Base-by-base conservation (phyloP, 2,113 vertebrate species). In the Dunckerocampus dactyliophorus region DNA sequence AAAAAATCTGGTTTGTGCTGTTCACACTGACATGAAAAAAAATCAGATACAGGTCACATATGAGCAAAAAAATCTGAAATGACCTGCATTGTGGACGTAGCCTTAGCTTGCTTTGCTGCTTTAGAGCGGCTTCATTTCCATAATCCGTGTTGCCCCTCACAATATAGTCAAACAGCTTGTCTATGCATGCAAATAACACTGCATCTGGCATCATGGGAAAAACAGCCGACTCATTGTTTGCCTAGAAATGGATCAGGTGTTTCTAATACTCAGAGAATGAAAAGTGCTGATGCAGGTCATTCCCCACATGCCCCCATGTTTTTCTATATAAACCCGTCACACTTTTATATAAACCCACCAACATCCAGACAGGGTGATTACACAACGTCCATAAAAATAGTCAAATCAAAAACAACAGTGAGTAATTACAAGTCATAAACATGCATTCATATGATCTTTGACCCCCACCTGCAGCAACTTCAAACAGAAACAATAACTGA, bases 121-220 rank as follows among this genome's bases (percentile, higher is more conserved):
- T 48, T 48, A 48, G 16, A 28, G 0, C 3, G 37, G 37, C 11
- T 14, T 20, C 19, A 37, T 57, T 55, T 67, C 45, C 54, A 54
- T 48, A 48, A 54, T 9, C 10, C 0, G 16, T 19, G 8, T 47
- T 53, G 9, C n/a, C 61, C 56, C 12, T 45, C 8, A 20, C 53
- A 59, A n/a, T 12, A 37, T 9, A 1, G 21, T 20, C 14, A 24
- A 12, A 31, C 16, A 46, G 37, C 12, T 53, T 43, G 22, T 22
- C 13, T 15, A 5, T 0, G 3, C 15, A 69, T 69, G 51, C 65
- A 75, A 72, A 77, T 60, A 17, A 47, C 12, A 49, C 1, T 34
- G 0, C 39, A 8, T 9, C 45, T 2, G 14, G 65, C 15, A 16
- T 52, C 9, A 63, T 63, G 56, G n/a, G 31, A 63, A 66, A 79